These are phyloP conservation scores for Dynastes tityus DNA, from an alignment of 2,888 invertebrate genomes.

Conservation along the genomic window DNA sequence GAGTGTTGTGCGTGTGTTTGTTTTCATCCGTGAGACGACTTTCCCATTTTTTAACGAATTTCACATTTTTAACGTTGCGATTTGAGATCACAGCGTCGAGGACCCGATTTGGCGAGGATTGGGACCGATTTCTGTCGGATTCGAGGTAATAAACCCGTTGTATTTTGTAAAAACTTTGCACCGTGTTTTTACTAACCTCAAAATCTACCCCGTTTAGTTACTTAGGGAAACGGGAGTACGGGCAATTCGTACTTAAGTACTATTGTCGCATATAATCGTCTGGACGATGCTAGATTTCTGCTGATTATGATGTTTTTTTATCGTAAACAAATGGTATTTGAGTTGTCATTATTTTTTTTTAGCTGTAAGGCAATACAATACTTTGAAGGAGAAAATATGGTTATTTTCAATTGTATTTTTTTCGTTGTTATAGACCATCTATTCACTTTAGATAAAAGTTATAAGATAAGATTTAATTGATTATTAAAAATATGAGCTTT, in stretches of 20 bases:
- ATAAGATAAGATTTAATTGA: too few relatives aligned
- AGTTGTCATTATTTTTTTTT: constrained; percentile 22
- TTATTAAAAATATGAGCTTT: too few relatives aligned
- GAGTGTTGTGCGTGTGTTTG: constrained; percentile 61
- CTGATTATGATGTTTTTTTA: constrained; percentile 22
- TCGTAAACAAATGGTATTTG: constrained; percentile 16
- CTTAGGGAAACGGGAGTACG: neutral
- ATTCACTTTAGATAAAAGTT: too few relatives aligned
- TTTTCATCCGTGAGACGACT: constrained; percentile 42
- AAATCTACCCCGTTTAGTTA: constrained; percentile 28
- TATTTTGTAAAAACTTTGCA: constrained; percentile 29
- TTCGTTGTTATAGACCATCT: neutral
- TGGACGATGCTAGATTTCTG: constrained; percentile 13
- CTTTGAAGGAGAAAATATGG: neutral
- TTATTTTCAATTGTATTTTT: neutral
- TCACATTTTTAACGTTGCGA: constrained; percentile 25
- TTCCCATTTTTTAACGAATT: constrained; percentile 4
- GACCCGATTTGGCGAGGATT: constrained; percentile 41
- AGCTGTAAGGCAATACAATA: neutral
- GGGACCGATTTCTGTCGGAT: constrained; percentile 10
- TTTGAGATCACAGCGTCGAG: constrained; percentile 31
- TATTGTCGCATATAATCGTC: neutral
- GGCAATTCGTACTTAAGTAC: constrained; percentile 12
- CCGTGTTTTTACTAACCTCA: constrained; percentile 38
- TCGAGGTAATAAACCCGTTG: constrained; percentile 25